Base-by-base conservation (phyloP, 2,113 vertebrate genomes). In the Neolamprologus fasciatus region DNA sequence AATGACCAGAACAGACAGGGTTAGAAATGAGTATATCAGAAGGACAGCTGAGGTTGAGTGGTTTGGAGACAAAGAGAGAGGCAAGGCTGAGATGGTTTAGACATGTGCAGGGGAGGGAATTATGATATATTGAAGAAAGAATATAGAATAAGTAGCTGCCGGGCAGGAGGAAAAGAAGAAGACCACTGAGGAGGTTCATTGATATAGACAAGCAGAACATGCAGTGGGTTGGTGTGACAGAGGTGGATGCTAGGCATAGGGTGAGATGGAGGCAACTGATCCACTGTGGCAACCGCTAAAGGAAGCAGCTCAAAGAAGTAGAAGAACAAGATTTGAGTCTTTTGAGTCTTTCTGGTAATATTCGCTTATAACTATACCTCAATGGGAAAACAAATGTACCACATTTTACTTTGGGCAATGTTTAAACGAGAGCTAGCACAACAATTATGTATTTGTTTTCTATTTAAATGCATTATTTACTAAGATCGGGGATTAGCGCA, bases 381-480 rank as follows among this genome's bases (percentile, higher is more conserved):
- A 78, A 50, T 76, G 42, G 42, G 23, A 76, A 31, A 28, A 68
- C 40, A 13, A 80, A 79, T 66, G n/a, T n/a, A 68, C 9, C 33
- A 10, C 40, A 66, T 61, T 73, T 81, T 53, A 78, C 83, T 84
- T 11, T 26, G 8, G 12, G 14, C 10, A 78, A 78, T 19, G 28
- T 21, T 80, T 40, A 87, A 21, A 26, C 31, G 12, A 63, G 23
- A 61, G 28, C 78, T 50, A 16, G 23, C n/a, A 9, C 12, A 82
- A 54, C 79, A 7, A 81, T 33, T 83, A 7, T 63, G 54, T 5
- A 31, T 78, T 81, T 80, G 21, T 80, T 86, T 85, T 66, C 55
- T 45, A 10, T 86, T 51, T 19, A 23, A 53, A 83, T 90, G 87
- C 88, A 91, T 91, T 85, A 91, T 90, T 93, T 89, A 92, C 37